phyloP scores from a whole-genome alignment of 2,888 invertebrate genomes.

The Drosophila atripex region DNA sequence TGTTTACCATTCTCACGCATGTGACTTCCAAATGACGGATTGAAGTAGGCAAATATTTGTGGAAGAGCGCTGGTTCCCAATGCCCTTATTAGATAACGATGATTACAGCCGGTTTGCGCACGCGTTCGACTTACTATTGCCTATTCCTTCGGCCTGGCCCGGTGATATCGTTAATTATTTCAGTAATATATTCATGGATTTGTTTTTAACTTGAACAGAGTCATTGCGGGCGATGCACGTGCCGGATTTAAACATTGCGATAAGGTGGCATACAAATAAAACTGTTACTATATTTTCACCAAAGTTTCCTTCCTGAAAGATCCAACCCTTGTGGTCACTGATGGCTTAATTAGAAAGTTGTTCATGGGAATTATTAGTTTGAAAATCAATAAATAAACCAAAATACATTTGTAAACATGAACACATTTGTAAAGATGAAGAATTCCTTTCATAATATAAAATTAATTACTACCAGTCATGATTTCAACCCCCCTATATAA shows the following conservation, averaged over 20 bases:
- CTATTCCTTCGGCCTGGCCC: conserved; percentile 31
- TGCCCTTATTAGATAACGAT: conserved; percentile 77
- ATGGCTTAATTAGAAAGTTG: conserved; percentile 25
- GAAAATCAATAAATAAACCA: neutral
- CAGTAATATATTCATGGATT: conserved; percentile 69
- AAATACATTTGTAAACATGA: neutral
- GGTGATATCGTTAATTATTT: conserved; percentile 74
- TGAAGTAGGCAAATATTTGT: conserved; percentile 83
- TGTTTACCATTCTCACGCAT: conserved; percentile 84
- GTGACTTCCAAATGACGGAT: conserved; percentile 84
- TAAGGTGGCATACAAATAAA: conserved; percentile 50
- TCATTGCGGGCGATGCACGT: conserved; percentile 57
- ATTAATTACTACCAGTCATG: neutral
- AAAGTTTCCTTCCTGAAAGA: conserved; percentile 5
- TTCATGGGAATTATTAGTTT: conserved; percentile 1
- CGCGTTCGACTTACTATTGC: conserved; percentile 62
- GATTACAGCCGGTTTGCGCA: conserved; percentile 54
- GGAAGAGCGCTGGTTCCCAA: conserved; percentile 70
- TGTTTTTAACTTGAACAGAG: conserved; percentile 47
- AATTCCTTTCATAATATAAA: too few species aligned
- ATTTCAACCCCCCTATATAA: neutral
- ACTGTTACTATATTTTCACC: conserved; percentile 26
- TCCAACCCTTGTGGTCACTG: conserved; percentile 10
- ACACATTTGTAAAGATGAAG: neutral
- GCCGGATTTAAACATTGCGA: conserved; percentile 62